Conservation (phyloP, 2,888 invertebrate species). For the Neria commutata region DNA sequence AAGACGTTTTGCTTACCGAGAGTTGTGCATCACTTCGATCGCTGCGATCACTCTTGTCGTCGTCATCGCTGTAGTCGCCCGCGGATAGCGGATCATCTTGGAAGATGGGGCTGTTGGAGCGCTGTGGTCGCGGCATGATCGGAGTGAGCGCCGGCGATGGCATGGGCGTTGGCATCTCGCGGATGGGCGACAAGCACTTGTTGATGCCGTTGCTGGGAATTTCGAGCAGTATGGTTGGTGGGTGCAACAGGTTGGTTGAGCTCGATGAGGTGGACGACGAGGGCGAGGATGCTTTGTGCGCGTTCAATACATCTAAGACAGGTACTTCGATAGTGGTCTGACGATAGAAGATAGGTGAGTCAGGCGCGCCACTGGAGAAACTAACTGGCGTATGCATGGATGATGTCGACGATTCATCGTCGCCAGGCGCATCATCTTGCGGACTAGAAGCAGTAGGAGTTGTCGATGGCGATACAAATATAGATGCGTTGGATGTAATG, state of each 20-base stretch:
- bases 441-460: conserved; percentile 78
- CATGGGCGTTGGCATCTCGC: conserved; percentile 77
- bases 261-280: conserved; percentile 48
- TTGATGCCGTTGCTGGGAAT: conserved; percentile 72
- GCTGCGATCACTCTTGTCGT: conserved; percentile 46
- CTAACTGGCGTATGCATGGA: conserved; percentile 70
- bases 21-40: conserved; percentile 43
- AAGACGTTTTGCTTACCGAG: conserved; percentile 38
- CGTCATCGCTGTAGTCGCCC: conserved; percentile 63
- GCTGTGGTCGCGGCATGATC: conserved; percentile 63
- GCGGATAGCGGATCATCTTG: conserved; percentile 48
- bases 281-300: conserved; percentile 64
- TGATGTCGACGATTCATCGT: conserved; percentile 75
- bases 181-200: conserved; percentile 80
- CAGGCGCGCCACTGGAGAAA: conserved; percentile 66
- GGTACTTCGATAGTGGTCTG: conserved; percentile 66
- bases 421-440: conserved; percentile 73
- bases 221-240: conserved; percentile 78
- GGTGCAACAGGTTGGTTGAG: conserved; percentile 68
- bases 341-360: conserved; percentile 68
- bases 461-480: conserved; percentile 71
- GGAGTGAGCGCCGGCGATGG: conserved; percentile 76
- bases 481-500: conserved; percentile 61
- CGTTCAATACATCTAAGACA: conserved; percentile 73
- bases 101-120: conserved; percentile 48